Evolutionary conservation across 2,113 vertebrate species (phyloP), one percentile per base, ranked within the genome.

Genomic region (Mohoua ochrocephala): DNA sequence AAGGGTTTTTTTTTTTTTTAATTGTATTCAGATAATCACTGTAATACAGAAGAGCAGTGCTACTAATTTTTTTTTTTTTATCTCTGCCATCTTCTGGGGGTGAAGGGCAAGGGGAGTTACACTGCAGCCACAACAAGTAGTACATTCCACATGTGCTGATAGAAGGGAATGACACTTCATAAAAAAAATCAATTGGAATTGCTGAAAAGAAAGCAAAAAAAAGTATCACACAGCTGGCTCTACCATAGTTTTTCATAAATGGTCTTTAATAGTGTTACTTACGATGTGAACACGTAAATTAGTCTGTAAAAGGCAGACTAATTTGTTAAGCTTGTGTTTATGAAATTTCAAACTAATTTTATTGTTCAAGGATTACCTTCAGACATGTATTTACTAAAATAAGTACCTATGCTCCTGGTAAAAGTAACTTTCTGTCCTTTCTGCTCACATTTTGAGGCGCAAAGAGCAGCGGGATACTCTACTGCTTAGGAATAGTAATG

Each of bases 21-120:
- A 39, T 60, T 63, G 3, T 59, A 31, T 82, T 82, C 20, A 39
- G 22, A 23, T 56, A 67, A 53, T 42, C 24, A 35, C 12, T 31
- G 8, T n/a, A 71, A 82, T 4, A 4, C 18, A 70, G 19, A 3
- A 27, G 60, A 91, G 13, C 21, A 68, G 7, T 5, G 10, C 4
- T 53, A 12, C 7, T 64, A 6, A 20, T 67, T 74, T 37, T 2
- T 45, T 74, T 82, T 61, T 76, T 60, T n/a, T 23, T 79, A 2
- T 1, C 8, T 17, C 20, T 67, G 8, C 10, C 6, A 1, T 37
- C 7, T 42, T 70, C 57, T 21, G 28, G 2, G 2, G 12, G 9
- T 9, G 5, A 57, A 37, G 12, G 26, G 11, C 2, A 5, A 9
- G 11, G 3, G 5, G 2, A 10, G 3, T 39, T 63, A 26, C 26